phyloP scores from a whole-genome alignment of 2,797 vertebrate genomes.

The Sorex maritimensis region DNA sequence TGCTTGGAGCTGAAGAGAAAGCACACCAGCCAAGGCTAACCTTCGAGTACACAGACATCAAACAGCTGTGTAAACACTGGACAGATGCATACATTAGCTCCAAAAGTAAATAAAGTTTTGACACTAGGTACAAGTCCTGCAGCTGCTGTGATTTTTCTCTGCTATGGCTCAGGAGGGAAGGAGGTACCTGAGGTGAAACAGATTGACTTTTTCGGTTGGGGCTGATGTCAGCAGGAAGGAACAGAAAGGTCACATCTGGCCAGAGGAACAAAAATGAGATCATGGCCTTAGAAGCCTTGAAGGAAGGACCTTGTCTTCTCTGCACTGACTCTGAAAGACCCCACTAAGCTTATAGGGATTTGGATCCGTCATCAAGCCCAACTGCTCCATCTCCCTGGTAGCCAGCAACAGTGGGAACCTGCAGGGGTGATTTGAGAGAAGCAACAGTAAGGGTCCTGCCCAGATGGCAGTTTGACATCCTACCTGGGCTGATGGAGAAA shows the following conservation, averaged over 20 bases:
- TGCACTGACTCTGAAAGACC: constrained; percentile 53
- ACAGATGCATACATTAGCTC: constrained; percentile 81
- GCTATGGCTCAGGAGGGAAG: constrained; percentile 47
- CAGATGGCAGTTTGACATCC: neutral
- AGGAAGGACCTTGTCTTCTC: constrained; percentile 64
- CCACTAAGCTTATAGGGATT: constrained; percentile 71
- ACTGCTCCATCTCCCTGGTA: constrained; percentile 40
- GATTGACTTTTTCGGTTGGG: constrained; percentile 72
- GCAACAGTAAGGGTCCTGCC: neutral
- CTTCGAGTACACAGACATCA: constrained; percentile 70
- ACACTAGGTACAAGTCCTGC: constrained; percentile 69
- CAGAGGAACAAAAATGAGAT: constrained; percentile 79
- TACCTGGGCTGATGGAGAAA: neutral
- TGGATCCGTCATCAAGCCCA: constrained; percentile 74
- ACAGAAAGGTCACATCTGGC: constrained; percentile 74
- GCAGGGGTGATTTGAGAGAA: constrained; percentile 50
- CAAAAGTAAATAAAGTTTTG: constrained; percentile 83
- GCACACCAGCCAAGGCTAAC: constrained; percentile 59
- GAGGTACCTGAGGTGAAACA: constrained; percentile 47
- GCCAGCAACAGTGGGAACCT: constrained; percentile 42
- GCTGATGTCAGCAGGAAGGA: constrained; percentile 75
- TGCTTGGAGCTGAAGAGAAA: constrained; percentile 41
- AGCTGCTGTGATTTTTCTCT: constrained; percentile 72
- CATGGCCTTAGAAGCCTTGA: constrained; percentile 46
- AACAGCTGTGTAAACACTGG: constrained; percentile 84